These are phyloP conservation scores for Linnaemya vulpina DNA, from an alignment of 2,888 invertebrate genomes.

Conservation along the genomic window DNA sequence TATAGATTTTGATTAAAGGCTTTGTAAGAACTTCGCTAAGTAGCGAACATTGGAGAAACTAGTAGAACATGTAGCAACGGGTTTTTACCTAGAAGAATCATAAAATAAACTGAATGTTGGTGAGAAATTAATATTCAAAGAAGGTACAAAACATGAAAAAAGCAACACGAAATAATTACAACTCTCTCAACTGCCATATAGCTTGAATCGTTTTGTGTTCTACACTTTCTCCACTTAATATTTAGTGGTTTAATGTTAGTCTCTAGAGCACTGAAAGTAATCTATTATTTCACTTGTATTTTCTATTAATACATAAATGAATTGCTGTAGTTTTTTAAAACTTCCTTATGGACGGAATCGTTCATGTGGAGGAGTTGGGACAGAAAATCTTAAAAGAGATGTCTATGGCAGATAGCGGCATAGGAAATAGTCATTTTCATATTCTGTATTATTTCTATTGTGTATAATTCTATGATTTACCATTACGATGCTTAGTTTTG, in stretches of 20 bases:
- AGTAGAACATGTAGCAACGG: too few species aligned
- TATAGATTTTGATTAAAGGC: too few species aligned
- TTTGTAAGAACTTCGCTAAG: too few species aligned
- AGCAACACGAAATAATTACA: conserved; percentile 3
- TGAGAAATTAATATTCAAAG: too few species aligned
- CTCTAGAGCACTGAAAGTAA: conserved; percentile 22
- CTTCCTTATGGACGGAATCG: conserved; percentile 16
- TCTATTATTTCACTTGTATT: conserved; percentile 18
- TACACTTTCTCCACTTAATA: conserved; percentile 30
- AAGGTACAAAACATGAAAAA: background rate
- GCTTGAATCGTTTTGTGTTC: background rate
- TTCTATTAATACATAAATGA: conserved; percentile 43
- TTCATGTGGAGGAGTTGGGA: conserved; percentile 17
- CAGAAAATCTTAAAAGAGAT: conserved; percentile 52
- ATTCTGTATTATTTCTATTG: conserved; percentile 53
- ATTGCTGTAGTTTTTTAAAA: background rate
- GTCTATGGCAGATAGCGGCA: conserved; percentile 61
- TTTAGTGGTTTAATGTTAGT: conserved; percentile 15
- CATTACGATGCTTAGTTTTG: conserved; percentile 43
- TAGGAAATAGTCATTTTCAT: conserved; percentile 48
- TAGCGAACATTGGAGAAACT: too few species aligned
- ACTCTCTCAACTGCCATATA: conserved; percentile 27
- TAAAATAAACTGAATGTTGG: too few species aligned
- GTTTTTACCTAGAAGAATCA: too few species aligned
- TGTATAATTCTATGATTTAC: conserved; percentile 57